Evolutionary conservation across 2,113 vertebrate species (phyloP).

Genomic region (Pholis gunnellus): DNA sequence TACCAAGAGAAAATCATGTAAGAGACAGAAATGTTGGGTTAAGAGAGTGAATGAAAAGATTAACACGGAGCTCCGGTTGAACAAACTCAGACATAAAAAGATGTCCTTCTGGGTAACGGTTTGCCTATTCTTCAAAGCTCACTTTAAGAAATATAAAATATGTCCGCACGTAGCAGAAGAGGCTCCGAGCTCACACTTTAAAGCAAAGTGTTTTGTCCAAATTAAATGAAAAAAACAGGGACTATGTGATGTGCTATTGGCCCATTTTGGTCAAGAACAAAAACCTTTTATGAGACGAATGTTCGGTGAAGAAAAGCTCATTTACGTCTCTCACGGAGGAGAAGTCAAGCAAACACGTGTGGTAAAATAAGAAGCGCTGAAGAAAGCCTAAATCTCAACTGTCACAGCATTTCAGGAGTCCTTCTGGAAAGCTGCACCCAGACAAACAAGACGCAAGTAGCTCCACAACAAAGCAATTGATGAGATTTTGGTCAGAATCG

Average conservation of each 20-base stretch:
- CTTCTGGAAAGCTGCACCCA: conserved; percentile 27
- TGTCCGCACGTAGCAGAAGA: neutral
- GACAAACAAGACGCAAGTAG: conserved; percentile 45
- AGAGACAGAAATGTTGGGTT: conserved; percentile 6
- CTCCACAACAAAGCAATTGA: conserved; percentile 44
- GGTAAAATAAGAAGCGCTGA: too few species aligned
- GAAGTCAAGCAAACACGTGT: neutral
- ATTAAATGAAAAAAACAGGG: neutral
- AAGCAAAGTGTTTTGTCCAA: too few species aligned
- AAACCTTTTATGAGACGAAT: neutral
- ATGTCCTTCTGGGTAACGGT: neutral
- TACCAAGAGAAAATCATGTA: neutral
- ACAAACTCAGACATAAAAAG: neutral
- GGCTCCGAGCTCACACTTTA: neutral
- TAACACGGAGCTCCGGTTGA: neutral
- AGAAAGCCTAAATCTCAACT: too few species aligned
- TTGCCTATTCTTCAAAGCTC: neutral
- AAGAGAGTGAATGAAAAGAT: neutral
- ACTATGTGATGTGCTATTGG: neutral
- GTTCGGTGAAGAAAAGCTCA: neutral
- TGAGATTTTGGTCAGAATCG: conserved; percentile 47
- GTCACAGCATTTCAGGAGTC: neutral
- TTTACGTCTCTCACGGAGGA: neutral
- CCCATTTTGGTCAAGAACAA: neutral
- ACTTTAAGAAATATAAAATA: neutral